phyloP scores from a whole-genome alignment of 2,888 invertebrate species.

The Salticus scenicus region DNA sequence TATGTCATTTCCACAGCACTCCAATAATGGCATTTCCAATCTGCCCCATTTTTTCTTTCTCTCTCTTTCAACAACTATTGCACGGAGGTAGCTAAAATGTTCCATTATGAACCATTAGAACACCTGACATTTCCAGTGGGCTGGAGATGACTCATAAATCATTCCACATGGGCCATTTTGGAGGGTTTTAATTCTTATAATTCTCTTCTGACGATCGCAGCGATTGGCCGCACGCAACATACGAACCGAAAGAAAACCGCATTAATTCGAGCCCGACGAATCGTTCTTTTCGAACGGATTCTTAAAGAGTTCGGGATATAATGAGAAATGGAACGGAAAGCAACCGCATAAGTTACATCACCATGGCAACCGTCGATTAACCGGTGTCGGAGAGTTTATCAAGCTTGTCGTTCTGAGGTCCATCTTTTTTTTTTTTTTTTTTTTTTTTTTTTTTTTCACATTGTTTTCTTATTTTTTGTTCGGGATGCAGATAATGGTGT shows the following conservation, averaged over 20 bases:
- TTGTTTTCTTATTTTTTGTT: background rate
- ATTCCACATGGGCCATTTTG: background rate
- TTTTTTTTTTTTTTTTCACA: background rate
- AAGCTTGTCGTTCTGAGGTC: conserved; percentile 50
- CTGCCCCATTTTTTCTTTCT: background rate
- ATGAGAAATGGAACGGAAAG: conserved; percentile 52
- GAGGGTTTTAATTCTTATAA: background rate
- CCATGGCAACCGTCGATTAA: conserved; percentile 53
- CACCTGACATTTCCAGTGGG: background rate
- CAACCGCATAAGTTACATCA: conserved; percentile 40
- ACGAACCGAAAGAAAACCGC: background rate
- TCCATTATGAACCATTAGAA: background rate
- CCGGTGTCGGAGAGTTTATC: conserved; percentile 56
- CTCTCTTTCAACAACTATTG: background rate
- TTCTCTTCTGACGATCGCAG: conserved; percentile 1
- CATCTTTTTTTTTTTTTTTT: background rate
- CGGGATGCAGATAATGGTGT: conserved; percentile 22
- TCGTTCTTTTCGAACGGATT: conserved; percentile 1
- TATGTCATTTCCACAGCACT: background rate
- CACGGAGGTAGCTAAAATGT: background rate
- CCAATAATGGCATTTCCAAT: background rate
- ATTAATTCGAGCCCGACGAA: background rate
- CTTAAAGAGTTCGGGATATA: background rate
- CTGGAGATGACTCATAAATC: background rate
- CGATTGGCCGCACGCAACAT: background rate